Base-by-base conservation (phyloP, 2,113 vertebrate genomes). In the Cynocephalus volans region DNA sequence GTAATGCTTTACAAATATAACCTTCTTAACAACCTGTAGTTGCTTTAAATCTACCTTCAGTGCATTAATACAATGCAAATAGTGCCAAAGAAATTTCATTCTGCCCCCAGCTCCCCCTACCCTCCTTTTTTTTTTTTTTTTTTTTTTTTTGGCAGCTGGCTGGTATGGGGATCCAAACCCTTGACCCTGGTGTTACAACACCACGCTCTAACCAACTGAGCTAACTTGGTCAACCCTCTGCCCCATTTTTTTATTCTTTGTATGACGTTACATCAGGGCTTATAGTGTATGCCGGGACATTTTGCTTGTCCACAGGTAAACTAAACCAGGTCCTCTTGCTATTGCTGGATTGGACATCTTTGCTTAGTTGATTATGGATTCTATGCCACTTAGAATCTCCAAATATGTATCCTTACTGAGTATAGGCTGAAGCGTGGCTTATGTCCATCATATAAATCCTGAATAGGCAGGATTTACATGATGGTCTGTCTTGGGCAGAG, bases 41-140 rank as follows among this genome's bases (percentile, higher is more conserved):
- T 26, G 6, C 48, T 62, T 64, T 62, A 72, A 45, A 14, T n/a
- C 14, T 7, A 12, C 60, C 41, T 24, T 14, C 0, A 8, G 2
- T 21, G 4, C 0, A 0, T n/a, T 62, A 33, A 36, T 56, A 14
- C 28, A 13, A 0, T n/a, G 5, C n/a, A 6, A 4, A 19, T 18
- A 21, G 54, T 5, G 50, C 31, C 24, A 3, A 11, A 8, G 52
- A 58, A 58, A 9, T 36, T 67, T 82, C 18, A 13, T 19, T n/a
- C 56, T 77, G 70, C n/a, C 52, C 67, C 54, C 41, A 41, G 41
- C 41, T 41, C 4, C 41, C 41, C 41, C 41, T 4, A 4, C 41
- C 41, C 41, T 41, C 41, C 41, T 41, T 41, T 41, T 41, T 41
- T 41, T 41, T 41, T 41, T 41, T 41, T 41, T 41, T 41, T n/a